phyloP scores from a whole-genome alignment of 2,113 vertebrate genomes.

The Trogon melanurus region DNA sequence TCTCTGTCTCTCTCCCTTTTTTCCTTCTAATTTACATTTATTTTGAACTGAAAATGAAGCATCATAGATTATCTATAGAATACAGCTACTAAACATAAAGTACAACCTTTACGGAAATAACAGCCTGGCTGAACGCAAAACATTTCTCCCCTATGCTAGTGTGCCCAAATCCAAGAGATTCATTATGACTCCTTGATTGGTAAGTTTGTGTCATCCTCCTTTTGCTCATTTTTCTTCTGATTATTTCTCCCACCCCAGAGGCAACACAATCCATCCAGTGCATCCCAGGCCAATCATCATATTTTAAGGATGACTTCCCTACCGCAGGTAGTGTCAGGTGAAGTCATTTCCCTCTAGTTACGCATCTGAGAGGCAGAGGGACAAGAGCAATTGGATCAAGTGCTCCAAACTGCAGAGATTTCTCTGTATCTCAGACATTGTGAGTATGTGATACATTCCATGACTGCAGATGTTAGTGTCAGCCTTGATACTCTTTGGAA shows the following conservation, averaged over 20 bases:
- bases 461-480: neutral
- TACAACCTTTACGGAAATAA: neutral
- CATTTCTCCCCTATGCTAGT: neutral
- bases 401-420: neutral
- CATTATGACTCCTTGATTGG: neutral
- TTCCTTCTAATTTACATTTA: neutral
- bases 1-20: neutral
- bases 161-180: neutral
- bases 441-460: neutral
- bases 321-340: too few species aligned
- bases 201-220: neutral
- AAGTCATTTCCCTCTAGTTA: neutral
- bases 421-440: neutral
- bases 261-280: neutral
- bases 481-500: neutral
- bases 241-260: neutral
- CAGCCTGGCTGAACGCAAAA: neutral
- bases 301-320: neutral
- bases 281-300: neutral
- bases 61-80: neutral
- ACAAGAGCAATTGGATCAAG: neutral
- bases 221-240: neutral
- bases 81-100: neutral
- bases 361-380: neutral
- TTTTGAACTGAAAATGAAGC: conserved; percentile 17